Evolutionary conservation across 2,888 invertebrate genomes (phyloP), one percentile per base, ranked within the genome.

Genomic region (Cenopis cana): DNA sequence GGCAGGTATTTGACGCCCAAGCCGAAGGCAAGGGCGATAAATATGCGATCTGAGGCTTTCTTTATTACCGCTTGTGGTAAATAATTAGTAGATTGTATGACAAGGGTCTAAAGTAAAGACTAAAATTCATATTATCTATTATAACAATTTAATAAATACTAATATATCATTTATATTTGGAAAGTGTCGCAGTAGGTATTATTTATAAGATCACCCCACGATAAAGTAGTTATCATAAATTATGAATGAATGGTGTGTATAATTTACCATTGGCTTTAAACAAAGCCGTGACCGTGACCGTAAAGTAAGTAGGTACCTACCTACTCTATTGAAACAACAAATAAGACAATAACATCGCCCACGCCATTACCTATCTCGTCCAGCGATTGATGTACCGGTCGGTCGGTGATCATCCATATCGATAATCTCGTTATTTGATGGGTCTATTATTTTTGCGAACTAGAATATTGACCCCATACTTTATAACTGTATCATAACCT

Each of bases 391-490:
- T 46, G 18, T 33, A 60, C 49, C 17, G 70, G 36, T 24, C 41
- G 46, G 55, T 70, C 52, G 59, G 57, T 68, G 17, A 65, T 70
- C 54, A 64, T 68, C 33, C 10, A 61, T 41, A 68, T 61, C 38
- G 61, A 68, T 64, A 60, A 49, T 38, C 50, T 33, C 59, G 41
- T 49, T 38, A 59, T 20, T 36, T 54, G 57, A 69, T 65, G 57
- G 29, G 60, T 74, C 55, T 50, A 74, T 74, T 74, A 57, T 68
- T 70, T 57, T 66, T 54, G 14, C 29, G 50, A 66, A 61, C 65
- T 59, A 65, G 76, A 72, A 69, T 74, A 67, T 69, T 74, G 74
- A 73, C 76, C 74, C 61, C 74, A 46, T 68, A 49, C 61, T 24
- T 52, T 18, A 24, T 72, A 74, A 71, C 73, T 66, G 74, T 73